Percentiles rank a stretch among this genome's conserved stretches.
phyloP scores from a whole-genome alignment of 1,140 invertebrate genomes.

The Nomia melanderi region DNA sequence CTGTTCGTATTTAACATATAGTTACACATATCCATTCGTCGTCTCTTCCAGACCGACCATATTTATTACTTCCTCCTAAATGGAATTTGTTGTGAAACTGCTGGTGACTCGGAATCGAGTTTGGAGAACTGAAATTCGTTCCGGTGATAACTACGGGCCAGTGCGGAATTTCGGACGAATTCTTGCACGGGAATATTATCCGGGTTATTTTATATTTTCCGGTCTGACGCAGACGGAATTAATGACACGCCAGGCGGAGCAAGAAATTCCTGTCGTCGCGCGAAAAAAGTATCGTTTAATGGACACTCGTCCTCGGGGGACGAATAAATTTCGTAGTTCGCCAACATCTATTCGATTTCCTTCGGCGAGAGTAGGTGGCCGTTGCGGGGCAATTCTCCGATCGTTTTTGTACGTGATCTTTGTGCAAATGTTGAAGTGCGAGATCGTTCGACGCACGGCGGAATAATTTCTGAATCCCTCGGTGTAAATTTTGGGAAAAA shows the following conservation, averaged over 20 bases:
- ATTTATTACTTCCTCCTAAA: not conserved
- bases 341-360: conserved; percentile 14
- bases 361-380: not conserved
- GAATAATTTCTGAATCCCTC: conserved; percentile 33
- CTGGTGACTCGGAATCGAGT: not conserved
- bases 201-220: not conserved
- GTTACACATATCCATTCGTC: too few relatives aligned
- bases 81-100: conserved; percentile 18
- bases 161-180: not conserved
- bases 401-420: conserved; percentile 33
- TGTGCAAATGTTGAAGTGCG: conserved; percentile 10
- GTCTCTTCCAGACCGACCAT: not conserved
- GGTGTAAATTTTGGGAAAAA: conserved; percentile 20
- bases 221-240: not conserved
- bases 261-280: not conserved
- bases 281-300: not conserved
- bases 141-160: not conserved
- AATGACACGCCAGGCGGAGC: not conserved
- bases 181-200: not conserved
- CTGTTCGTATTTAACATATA: too few relatives aligned
- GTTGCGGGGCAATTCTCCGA: conserved; percentile 19
- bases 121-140: conserved; percentile 2
- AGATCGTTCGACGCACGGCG: conserved; percentile 8
- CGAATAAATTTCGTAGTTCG: conserved; percentile 22
- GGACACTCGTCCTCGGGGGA: not conserved